Base-by-base conservation (phyloP, 2,888 invertebrate genomes). In the Polyommatus iphigenia region DNA sequence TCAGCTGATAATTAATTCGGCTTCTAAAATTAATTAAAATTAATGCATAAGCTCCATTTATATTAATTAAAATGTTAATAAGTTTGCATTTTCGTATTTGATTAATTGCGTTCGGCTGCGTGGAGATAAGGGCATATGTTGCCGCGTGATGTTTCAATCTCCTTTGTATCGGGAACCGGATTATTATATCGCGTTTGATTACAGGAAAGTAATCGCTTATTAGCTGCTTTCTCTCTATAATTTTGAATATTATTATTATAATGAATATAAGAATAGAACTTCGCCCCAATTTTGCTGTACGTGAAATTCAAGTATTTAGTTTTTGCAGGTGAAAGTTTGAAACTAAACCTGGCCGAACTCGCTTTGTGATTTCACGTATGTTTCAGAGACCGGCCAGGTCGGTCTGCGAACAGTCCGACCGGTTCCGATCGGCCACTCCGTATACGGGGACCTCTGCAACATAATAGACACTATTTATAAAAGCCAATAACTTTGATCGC, bases 31-130 rank as follows among this genome's bases (percentile, higher is more conserved):
- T 75, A 75, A 75, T 75, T 41, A 41, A 41, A 73, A 54, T 75
- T 75, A 75, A 75, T 75, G 75, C 54, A 75, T 18, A 24, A 41
- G 46, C 54, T 29, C 50, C 75, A 75, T 75, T 75, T 54, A 75
- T 75, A 75, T 75, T 75, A 75, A 75, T 75, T 75, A 75, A 50
- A 75, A 73, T 46, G 73, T 41, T 73, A 73, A 73, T 73, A 73
- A n/a, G 73, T 72, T 72, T 32, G 67, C 67, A 72, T 73, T 20
- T 73, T 73, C 73, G n/a, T 20, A 20, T 73, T 73, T 41, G 73
- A 73, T 73, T 73, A 73, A 73, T 73, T 41, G 46, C 41, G 13
- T 46, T 41, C 18, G 67, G 24, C 8, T 29, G 67, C 18, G 15
- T 18, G 67, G 13, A 67, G 24, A 67, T 67, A 67, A 24, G 24